phyloP scores from a whole-genome alignment of 2,113 vertebrate genomes.

The Apus apus region DNA sequence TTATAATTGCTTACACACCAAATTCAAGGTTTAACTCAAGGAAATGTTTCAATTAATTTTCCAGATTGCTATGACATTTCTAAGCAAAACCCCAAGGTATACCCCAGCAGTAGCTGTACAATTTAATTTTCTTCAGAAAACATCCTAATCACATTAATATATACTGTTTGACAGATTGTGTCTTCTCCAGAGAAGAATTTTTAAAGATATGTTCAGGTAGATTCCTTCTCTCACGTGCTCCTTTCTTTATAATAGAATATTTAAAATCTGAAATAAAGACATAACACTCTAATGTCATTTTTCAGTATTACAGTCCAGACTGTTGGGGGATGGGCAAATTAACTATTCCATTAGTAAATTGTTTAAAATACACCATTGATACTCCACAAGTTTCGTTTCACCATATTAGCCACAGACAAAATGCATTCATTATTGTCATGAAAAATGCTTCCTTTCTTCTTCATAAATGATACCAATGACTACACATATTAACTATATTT shows the following conservation, averaged over 20 bases:
- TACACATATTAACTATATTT: neutral
- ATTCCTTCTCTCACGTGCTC: neutral
- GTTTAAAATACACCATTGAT: neutral
- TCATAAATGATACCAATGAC: neutral
- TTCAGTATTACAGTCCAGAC: neutral
- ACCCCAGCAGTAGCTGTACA: neutral
- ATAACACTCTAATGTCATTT: neutral
- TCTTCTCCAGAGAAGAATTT: neutral
- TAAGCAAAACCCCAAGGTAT: conserved; percentile 11
- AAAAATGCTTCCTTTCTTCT: neutral
- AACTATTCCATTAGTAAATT: neutral
- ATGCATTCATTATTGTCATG: neutral
- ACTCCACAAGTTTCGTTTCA: neutral
- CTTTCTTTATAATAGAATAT: neutral
- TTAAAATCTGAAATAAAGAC: neutral
- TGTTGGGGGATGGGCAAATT: neutral
- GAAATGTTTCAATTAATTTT: conserved; percentile 20
- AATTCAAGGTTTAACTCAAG: neutral
- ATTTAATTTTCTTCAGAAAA: conserved; percentile 34
- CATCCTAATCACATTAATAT: conserved; percentile 24
- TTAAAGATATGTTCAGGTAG: neutral
- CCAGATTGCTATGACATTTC: conserved; percentile 15
- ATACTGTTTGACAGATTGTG: conserved; percentile 1
- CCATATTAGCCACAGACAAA: neutral
- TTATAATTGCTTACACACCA: neutral